phyloP scores from a whole-genome alignment of 2,888 invertebrate species.

The Dryococelus australis region DNA sequence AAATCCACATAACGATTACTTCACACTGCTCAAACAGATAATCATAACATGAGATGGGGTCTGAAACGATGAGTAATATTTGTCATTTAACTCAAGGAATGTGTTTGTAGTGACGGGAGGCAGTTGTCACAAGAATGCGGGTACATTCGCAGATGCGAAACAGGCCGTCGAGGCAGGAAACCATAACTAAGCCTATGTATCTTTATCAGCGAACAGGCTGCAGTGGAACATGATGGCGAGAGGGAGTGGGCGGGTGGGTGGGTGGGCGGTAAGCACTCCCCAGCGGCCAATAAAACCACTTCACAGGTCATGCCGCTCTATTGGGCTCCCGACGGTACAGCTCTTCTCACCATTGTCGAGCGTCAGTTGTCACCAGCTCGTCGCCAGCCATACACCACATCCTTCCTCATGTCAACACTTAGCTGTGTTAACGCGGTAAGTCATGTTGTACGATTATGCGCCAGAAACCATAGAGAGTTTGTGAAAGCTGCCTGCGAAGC shows the following conservation, averaged over 20 bases:
- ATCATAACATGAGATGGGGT: no score
- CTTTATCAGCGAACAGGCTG: not conserved
- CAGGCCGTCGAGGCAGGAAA: not conserved
- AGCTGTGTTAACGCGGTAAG: not conserved
- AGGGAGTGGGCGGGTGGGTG: not conserved
- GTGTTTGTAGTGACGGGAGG: no score
- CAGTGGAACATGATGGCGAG: not conserved
- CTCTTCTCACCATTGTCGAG: no score
- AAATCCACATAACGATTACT: no score
- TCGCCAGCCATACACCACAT: not conserved
- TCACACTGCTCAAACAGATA: no score
- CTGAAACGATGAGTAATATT: no score
- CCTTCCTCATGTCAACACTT: not conserved
- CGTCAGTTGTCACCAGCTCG: not conserved
- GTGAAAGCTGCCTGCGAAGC: no score
- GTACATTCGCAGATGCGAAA: not conserved
- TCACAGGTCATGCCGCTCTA: not conserved
- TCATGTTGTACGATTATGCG: not conserved
- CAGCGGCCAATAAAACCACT: not conserved
- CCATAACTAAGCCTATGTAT: not conserved
- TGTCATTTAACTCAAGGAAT: no score
- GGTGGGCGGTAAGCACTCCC: not conserved
- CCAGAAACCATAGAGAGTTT: no score
- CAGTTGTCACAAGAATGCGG: no score
- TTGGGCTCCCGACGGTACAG: no score